A percentile compares a stretch with the other conserved stretches of the same genome.
These are phyloP conservation scores for Danio kyathit DNA, from an alignment of 2,797 vertebrate genomes.

Conservation along the genomic window DNA sequence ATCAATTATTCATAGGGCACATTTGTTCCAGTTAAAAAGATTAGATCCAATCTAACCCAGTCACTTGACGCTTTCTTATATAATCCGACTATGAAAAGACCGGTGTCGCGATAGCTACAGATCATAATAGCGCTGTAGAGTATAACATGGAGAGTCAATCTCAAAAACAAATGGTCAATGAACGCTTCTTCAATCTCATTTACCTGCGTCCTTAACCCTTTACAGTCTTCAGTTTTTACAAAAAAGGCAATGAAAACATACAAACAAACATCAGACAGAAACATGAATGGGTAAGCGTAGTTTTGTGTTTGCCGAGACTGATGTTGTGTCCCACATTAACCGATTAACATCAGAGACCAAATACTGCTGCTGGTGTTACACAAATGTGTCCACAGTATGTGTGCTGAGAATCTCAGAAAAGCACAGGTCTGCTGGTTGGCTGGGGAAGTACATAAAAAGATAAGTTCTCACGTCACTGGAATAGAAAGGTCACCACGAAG, in stretches of 20 bases:
- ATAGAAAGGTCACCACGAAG: conserved; percentile 68
- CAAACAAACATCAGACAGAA: conserved; percentile 29
- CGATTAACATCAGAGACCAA: conserved; percentile 58
- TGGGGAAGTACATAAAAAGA: conserved; percentile 35
- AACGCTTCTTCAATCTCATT: not conserved
- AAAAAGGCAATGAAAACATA: not conserved
- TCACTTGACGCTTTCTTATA: conserved; percentile 8
- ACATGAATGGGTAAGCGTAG: conserved; percentile 39
- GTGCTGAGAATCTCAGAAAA: conserved; percentile 61
- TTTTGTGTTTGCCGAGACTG: conserved; percentile 12
- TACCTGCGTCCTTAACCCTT: not conserved
- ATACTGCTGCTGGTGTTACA: conserved; percentile 60
- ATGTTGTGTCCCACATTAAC: conserved; percentile 37
- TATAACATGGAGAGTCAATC: not conserved
- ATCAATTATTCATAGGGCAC: conserved; percentile 12
- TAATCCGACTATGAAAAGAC: not conserved
- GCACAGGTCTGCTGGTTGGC: conserved; percentile 58
- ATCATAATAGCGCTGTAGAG: not conserved
- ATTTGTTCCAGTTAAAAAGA: conserved; percentile 15
- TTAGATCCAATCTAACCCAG: conserved; percentile 9
- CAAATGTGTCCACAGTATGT: conserved; percentile 58
- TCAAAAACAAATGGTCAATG: not conserved
- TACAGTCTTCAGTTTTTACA: conserved; percentile 18
- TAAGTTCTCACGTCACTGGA: conserved; percentile 68
- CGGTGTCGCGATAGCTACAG: not conserved